A percentile compares a stretch with the other conserved stretches of the same genome.
Conservation (phyloP, 2,888 invertebrate genomes). For the Pedicia rivosa region DNA sequence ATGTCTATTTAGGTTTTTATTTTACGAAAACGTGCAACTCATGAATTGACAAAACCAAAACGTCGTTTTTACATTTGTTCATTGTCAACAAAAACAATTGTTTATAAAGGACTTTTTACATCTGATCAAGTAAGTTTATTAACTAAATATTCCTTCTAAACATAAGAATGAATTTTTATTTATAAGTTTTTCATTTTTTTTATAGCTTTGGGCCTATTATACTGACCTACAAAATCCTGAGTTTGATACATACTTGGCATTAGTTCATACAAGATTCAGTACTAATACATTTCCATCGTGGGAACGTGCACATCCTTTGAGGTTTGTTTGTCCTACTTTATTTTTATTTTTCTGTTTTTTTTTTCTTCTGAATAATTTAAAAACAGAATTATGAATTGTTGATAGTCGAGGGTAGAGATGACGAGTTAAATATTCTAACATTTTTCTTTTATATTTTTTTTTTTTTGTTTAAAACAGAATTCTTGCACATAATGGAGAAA, state of each 20-base stretch:
- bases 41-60: constrained; percentile 69
- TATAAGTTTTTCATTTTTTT: too few species aligned
- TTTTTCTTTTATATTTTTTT: too few species aligned
- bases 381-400: too few species aligned
- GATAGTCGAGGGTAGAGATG: too few species aligned
- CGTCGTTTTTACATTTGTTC: constrained; percentile 94
- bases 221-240: constrained; percentile 51
- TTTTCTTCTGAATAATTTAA: too few species aligned
- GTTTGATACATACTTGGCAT: constrained; percentile 86
- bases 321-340: constrained; percentile 36
- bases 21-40: constrained; percentile 83
- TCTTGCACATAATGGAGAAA: constrained; percentile 98
- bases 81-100: constrained; percentile 72
- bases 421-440: too few species aligned
- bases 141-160: too few species aligned
- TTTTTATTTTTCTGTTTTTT: too few species aligned
- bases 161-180: too few species aligned
- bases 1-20: too few species aligned
- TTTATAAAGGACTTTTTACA: constrained; percentile 96
- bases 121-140: constrained; percentile 66
- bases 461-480: constrained; percentile 12
- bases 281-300: constrained; percentile 99
- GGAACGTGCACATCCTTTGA: constrained; percentile 96
- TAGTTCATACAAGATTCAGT: constrained; percentile 97
- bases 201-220: constrained; percentile 50